Evolutionary conservation across 2,113 vertebrate species (phyloP).

Genomic region (Canis aureus): DNA sequence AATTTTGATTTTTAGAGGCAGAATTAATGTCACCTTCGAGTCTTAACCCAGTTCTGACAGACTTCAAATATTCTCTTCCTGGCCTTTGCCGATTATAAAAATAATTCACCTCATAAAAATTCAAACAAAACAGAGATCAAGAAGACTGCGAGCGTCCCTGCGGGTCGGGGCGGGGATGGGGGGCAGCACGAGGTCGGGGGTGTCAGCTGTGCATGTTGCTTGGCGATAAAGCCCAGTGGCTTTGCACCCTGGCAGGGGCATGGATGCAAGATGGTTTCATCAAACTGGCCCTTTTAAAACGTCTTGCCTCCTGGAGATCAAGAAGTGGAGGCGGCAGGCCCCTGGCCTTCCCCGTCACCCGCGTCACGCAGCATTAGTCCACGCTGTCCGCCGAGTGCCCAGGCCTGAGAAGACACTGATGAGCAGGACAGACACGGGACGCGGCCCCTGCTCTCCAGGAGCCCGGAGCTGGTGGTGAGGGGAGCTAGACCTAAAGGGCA

Average conservation of each 20-base stretch:
- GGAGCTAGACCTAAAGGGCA: neutral
- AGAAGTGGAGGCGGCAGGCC: neutral
- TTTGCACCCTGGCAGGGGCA: neutral
- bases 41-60: neutral
- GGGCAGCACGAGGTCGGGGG: neutral
- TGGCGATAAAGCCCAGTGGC: neutral
- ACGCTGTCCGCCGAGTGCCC: neutral
- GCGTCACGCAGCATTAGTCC: neutral
- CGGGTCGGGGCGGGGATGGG: rapidly evolving
- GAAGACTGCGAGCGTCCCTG: neutral
- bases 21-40: slow-evolving; percentile 15
- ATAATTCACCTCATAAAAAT: slow-evolving; percentile 57
- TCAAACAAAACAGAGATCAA: slow-evolving; percentile 14
- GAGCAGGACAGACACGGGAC: neutral
- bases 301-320: neutral
- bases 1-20: slow-evolving; percentile 36
- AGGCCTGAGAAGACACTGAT: neutral
- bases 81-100: slow-evolving; percentile 45
- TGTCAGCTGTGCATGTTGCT: neutral
- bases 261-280: neutral
- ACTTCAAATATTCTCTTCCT: slow-evolving; percentile 33
- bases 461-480: neutral
- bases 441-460: neutral
- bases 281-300: neutral
- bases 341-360: neutral